Percentiles rank a stretch among this genome's conserved stretches.
Evolutionary conservation across 2,888 invertebrate genomes (phyloP).

Genomic region (Punctoribates punctum): DNA sequence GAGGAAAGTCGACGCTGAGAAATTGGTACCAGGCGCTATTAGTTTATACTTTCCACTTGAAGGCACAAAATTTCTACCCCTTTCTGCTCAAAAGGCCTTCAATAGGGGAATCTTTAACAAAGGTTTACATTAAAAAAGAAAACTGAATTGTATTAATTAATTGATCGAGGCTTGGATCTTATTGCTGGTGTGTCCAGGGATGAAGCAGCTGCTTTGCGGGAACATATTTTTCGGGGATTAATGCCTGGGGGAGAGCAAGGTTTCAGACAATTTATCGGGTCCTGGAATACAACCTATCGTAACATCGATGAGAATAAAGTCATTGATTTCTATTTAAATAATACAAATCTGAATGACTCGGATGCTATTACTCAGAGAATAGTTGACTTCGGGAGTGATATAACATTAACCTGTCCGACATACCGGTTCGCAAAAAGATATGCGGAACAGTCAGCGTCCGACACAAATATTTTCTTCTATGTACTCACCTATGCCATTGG

Average conservation of each 20-base stretch:
- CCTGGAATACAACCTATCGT: not conserved
- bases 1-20: not conserved
- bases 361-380: not conserved
- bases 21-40: not conserved
- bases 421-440: slow-evolving; percentile 28
- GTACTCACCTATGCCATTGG: not conserved
- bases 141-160: not conserved
- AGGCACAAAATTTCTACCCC: slow-evolving; percentile 2
- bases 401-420: slow-evolving; percentile 17
- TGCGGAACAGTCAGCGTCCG: not conserved
- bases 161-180: not conserved
- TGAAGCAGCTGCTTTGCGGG: not conserved
- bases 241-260: no score
- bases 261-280: not conserved
- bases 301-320: not conserved
- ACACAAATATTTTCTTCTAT: not conserved
- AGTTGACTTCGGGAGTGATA: not conserved
- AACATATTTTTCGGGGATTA: not conserved
- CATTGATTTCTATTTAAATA: not conserved
- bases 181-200: not conserved
- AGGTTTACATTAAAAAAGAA: not conserved
- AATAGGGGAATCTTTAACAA: not conserved
- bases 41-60: not conserved
- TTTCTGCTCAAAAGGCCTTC: not conserved
- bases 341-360: not conserved